Evolutionary conservation across 2,888 invertebrate species (phyloP), one percentile per base, ranked within the genome.

Genomic region (Conops quadrifasciatus): DNA sequence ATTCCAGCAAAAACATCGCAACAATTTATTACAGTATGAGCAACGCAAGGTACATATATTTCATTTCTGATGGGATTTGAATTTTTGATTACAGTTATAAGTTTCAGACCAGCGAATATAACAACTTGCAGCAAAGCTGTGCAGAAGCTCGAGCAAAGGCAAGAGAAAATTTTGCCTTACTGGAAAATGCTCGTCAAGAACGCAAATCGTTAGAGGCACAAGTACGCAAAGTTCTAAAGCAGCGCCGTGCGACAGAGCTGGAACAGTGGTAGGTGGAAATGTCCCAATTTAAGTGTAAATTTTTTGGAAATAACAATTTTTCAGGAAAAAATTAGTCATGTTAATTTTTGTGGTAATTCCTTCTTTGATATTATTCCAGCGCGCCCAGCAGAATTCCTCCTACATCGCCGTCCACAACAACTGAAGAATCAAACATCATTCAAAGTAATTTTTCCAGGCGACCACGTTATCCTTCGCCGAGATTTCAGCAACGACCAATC

Each of bases 1-100:
- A 2, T 83, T 84, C 71, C 84, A 83, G 53, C 56, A 56, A 3
- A 72, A 63, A 3, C 80, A 84, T 65, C 74, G 75, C 0, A 69
- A 70, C 15, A 58, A 58, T 16, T 11, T 58, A 24, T 26, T 2
- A 3, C 76, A 77, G 60, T 78, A 81, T 47, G 26, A 76, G 4
- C 66, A 53, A 15, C 72, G 78, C n/a, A 77, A 80, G 16, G 49
- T 53, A 0, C 75, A 72, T 36, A 60, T 75, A 77, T 83, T 81
- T 56, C 56, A 63, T 51, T 19, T 13, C 30, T 19, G n/a, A 19
- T n/a, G 2, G 5, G 2, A 24, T 19, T 3, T 13, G 7, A 4
- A 51, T 65, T 51, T 51, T 7, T 0, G 3, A 11, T 13, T 21
- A 1, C 26, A n/a, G 0, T 28, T 9, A 16, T 2, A 9, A 13